Evolutionary conservation across 1,140 invertebrate species (phyloP).

Genomic region (Plectus sambesii): DNA sequence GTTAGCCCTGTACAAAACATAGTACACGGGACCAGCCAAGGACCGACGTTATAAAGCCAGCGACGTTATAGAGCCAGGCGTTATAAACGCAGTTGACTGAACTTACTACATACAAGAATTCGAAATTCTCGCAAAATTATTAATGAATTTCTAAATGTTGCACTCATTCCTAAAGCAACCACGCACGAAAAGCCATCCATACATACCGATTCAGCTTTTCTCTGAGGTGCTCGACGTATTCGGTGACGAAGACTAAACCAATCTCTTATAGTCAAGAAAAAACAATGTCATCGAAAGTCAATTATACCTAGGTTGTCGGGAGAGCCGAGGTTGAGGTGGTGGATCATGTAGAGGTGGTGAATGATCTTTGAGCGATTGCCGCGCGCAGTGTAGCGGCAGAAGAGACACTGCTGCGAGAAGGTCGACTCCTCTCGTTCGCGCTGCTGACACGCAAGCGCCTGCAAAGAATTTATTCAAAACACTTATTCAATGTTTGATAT

Average conservation of each 20-base stretch:
- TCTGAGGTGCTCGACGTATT: constrained; percentile 42
- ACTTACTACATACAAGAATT: no score
- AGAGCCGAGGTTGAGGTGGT: constrained; percentile 43
- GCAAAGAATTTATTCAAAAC: no score
- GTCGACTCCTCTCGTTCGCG: constrained; percentile 31
- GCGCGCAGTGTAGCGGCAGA: constrained; percentile 40
- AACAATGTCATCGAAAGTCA: no score
- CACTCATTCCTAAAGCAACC: constrained; percentile 9
- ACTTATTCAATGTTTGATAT: no score
- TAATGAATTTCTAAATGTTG: no score
- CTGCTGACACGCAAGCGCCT: constrained; percentile 40
- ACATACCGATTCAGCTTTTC: constrained; percentile 34
- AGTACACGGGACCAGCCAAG: no score
- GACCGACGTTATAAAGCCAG: not conserved
- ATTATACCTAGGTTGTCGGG: constrained; percentile 45
- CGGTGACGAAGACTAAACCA: constrained; percentile 40
- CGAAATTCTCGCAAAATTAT: no score
- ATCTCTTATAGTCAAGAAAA: no score
- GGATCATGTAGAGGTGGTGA: constrained; percentile 45
- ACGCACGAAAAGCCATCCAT: no score
- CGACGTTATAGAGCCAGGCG: not conserved
- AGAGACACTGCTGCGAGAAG: constrained; percentile 41
- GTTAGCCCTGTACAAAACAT: no score
- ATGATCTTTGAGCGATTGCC: constrained; percentile 45
- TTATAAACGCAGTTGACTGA: no score